phyloP scores from a whole-genome alignment of 2,113 vertebrate genomes.

The Nothoprocta perdicaria region DNA sequence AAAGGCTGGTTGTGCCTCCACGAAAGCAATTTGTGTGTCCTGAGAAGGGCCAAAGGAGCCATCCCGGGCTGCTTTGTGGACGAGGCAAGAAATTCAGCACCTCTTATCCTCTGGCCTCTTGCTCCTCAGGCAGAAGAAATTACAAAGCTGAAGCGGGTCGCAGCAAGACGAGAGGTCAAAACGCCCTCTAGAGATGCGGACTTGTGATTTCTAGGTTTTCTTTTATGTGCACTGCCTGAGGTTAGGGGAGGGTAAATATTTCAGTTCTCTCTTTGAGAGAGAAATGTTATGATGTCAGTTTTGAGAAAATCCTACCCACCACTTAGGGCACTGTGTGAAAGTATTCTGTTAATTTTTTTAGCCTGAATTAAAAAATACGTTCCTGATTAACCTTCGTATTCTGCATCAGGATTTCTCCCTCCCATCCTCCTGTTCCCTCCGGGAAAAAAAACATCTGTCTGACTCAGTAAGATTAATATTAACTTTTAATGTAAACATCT shows the following conservation, averaged over 20 bases:
- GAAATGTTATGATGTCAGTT: not conserved
- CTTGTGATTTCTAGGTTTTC: not conserved
- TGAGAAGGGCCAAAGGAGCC: not conserved
- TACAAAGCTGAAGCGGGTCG: not conserved
- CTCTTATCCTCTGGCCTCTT: not conserved
- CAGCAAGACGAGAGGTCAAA: not conserved
- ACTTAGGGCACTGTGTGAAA: not conserved
- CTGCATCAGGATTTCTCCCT: not conserved
- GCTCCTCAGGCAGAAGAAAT: not conserved
- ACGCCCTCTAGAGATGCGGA: not conserved
- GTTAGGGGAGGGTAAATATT: not conserved
- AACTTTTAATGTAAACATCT: not conserved
- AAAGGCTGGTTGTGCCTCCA: not conserved
- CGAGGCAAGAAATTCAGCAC: not conserved
- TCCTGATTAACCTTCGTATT: not conserved
- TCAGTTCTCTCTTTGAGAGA: not conserved
- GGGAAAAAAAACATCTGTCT: not conserved
- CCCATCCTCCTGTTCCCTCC: no score
- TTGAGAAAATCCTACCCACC: not conserved
- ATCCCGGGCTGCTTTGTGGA: not conserved
- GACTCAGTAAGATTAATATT: not conserved
- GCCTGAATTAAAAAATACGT: not conserved
- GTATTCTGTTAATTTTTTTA: not conserved
- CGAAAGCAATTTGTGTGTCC: not conserved
- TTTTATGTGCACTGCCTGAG: not conserved